Percentiles rank a stretch among this genome's conserved stretches.
Conservation (phyloP, 2,888 invertebrate genomes). For the Julus scanicus region DNA sequence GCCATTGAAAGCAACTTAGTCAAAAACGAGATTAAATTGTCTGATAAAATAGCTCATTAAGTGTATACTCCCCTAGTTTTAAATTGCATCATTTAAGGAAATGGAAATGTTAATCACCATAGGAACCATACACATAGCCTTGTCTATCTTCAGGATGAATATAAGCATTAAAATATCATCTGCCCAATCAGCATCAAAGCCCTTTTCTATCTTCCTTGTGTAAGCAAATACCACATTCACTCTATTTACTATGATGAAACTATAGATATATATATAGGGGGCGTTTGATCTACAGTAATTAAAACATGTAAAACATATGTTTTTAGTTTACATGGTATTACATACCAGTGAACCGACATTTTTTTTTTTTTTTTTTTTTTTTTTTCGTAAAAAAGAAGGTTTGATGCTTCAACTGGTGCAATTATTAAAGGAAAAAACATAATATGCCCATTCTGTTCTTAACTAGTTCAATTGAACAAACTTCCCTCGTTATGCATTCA, state of each 20-base stretch:
- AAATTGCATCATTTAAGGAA: too few species aligned
- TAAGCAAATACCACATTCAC: background rate
- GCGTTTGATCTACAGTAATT: background rate
- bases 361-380: background rate
- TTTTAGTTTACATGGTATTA: background rate
- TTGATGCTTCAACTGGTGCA: conserved; percentile 7
- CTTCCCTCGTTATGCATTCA: background rate
- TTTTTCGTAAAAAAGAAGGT: background rate
- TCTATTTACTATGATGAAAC: background rate
- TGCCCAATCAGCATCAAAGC: too few species aligned
- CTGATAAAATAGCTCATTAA: too few species aligned
- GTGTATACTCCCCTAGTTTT: too few species aligned
- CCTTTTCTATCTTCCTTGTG: too few species aligned
- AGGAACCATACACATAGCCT: too few species aligned
- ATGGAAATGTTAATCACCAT: too few species aligned
- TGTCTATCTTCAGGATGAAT: too few species aligned
- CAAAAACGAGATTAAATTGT: too few species aligned
- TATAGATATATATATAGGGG: background rate
- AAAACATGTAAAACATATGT: background rate
- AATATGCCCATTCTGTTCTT: background rate
- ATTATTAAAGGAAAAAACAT: background rate
- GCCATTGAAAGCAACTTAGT: too few species aligned
- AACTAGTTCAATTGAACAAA: background rate
- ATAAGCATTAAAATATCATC: too few species aligned
- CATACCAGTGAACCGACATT: background rate